Evolutionary conservation across 2,888 invertebrate species (phyloP).

Genomic region (Neocrepidodera transversa): DNA sequence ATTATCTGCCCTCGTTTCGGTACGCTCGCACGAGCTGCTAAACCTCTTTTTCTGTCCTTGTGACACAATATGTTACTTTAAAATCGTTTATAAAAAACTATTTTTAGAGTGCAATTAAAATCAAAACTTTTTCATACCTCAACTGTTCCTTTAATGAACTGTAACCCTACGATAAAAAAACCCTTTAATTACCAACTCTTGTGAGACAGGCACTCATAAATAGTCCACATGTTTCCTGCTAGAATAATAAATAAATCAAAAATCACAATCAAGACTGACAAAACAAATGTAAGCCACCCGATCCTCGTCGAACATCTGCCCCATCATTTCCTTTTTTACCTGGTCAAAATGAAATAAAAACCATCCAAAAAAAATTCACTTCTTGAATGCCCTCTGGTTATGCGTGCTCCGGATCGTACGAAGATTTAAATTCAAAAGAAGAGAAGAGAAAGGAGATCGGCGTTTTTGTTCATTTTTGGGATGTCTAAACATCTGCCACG

Average conservation of each 20-base stretch:
- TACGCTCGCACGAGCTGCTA: too few species aligned
- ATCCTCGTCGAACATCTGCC: slow-evolving; percentile 36
- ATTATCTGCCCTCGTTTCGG: too few species aligned
- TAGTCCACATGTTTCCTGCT: slow-evolving; percentile 41
- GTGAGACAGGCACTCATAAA: slow-evolving; percentile 8
- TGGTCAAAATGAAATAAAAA: slow-evolving; percentile 27
- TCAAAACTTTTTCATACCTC: too few species aligned
- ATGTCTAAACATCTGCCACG: slow-evolving; percentile 41
- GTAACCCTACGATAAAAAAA: neutral
- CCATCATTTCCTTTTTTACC: slow-evolving; percentile 35
- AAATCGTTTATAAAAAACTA: too few species aligned
- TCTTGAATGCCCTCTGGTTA: slow-evolving; percentile 18
- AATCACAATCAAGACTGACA: slow-evolving; percentile 33
- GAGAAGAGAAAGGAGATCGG: slow-evolving; percentile 12
- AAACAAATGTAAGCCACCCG: slow-evolving; percentile 21
- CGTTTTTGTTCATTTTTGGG: slow-evolving; percentile 14
- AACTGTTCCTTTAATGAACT: neutral
- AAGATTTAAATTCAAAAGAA: slow-evolving; percentile 7
- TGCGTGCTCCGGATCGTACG: slow-evolving; percentile 9
- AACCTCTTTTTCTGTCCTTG: too few species aligned
- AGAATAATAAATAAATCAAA: slow-evolving; percentile 31
- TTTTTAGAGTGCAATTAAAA: too few species aligned
- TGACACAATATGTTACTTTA: too few species aligned
- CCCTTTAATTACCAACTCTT: slow-evolving; percentile 19
- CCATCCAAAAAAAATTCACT: slow-evolving; percentile 17